Conservation (phyloP, 1,140 invertebrate genomes). For the Sminthurinus signatus region DNA sequence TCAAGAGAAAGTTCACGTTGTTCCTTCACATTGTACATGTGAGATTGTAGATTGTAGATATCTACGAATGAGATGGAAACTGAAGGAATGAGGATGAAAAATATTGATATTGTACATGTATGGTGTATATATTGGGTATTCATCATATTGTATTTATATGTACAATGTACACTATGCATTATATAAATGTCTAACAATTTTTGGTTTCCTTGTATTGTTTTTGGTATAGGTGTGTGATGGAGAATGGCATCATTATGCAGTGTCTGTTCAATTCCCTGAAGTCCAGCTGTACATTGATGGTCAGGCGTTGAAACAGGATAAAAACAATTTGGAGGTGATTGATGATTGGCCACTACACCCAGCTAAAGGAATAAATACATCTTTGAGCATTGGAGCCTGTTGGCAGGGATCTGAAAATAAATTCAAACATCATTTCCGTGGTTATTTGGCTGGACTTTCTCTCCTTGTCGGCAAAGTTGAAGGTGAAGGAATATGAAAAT, state of each 20-base stretch:
- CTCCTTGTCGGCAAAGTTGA: conserved; percentile 58
- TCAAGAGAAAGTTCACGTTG: no score
- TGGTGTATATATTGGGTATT: no score
- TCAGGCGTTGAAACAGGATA: conserved; percentile 66
- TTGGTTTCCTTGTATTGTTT: no score
- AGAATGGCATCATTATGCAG: conserved; percentile 96
- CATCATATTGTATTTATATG: no score
- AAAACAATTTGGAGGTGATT: conserved; percentile 90
- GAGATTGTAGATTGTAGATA: no score
- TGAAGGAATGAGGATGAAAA: no score
- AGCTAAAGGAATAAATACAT: conserved; percentile 87
- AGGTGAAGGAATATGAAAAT: no score
- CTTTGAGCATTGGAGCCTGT: conserved; percentile 89
- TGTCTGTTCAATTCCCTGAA: conserved; percentile 84
- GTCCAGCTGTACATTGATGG: conserved; percentile 87
- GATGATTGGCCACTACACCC: conserved; percentile 99
- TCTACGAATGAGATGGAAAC: no score
- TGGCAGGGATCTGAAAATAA: conserved; percentile 88
- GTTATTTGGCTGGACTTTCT: conserved; percentile 78
- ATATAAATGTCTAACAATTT: no score
- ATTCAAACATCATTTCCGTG: conserved; percentile 80
- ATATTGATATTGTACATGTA: no score
- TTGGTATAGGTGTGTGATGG: conserved; percentile 79
- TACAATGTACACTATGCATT: no score
- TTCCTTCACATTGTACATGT: no score